Evolutionary conservation across 2,113 vertebrate species (phyloP).

Genomic region (Pithys albifrons): DNA sequence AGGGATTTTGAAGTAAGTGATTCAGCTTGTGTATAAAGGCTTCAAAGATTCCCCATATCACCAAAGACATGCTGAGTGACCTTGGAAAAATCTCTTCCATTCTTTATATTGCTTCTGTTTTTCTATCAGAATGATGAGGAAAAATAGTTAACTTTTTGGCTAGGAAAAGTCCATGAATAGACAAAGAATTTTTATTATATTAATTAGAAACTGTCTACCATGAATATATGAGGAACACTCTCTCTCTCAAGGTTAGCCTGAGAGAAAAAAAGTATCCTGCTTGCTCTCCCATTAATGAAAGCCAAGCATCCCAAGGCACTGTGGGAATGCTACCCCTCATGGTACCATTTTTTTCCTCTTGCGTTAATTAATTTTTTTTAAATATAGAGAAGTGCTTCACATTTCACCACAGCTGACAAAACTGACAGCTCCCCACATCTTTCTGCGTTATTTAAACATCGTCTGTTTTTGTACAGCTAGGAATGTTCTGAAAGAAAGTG

Average conservation of each 20-base stretch:
- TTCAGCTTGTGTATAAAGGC: not conserved
- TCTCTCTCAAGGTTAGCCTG: constrained; percentile 33
- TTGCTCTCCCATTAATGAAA: constrained; percentile 5
- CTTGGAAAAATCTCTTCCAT: constrained; percentile 16
- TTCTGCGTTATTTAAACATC: constrained; percentile 62
- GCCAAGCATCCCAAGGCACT: not conserved
- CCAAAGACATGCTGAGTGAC: not conserved
- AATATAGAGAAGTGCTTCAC: constrained; percentile 25
- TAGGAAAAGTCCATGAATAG: not conserved
- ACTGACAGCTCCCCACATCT: constrained; percentile 60
- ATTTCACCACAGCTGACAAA: constrained; percentile 55
- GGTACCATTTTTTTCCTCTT: not conserved
- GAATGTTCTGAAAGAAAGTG: constrained; percentile 49
- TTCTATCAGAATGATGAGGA: not conserved
- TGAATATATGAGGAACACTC: not conserved
- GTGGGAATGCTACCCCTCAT: not conserved
- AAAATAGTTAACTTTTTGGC: constrained; percentile 20
- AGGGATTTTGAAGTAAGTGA: not conserved
- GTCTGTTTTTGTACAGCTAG: constrained; percentile 45
- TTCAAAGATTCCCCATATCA: not conserved
- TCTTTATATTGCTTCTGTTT: constrained; percentile 2
- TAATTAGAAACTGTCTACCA: constrained; percentile 36
- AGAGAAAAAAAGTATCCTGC: not conserved
- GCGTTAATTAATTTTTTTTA: constrained; percentile 22
- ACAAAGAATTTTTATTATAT: constrained; percentile 10